Percentiles rank a stretch among this genome's conserved stretches.
Conservation (phyloP, 2,888 invertebrate species). For the Atherix ibis region DNA sequence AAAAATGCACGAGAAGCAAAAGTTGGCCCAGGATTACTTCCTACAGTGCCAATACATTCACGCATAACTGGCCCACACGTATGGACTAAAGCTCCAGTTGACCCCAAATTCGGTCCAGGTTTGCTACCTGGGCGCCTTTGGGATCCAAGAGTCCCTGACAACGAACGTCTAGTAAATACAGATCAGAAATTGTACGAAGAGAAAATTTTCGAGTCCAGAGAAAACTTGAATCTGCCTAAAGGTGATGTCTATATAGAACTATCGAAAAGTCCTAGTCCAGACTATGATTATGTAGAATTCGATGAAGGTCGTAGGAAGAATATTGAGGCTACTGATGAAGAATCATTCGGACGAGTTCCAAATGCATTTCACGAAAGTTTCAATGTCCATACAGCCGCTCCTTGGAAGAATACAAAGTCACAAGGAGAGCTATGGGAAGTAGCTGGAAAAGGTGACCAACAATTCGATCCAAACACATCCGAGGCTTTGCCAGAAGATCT, state of each 20-base stretch:
- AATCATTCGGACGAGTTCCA: constrained; percentile 3
- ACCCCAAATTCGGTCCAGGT: too few relatives aligned
- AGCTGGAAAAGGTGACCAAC: not conserved
- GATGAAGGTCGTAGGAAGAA: not conserved
- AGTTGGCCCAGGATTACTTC: too few relatives aligned
- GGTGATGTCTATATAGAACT: constrained; percentile 13
- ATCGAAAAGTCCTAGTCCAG: constrained; percentile 6
- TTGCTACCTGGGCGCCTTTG: too few relatives aligned
- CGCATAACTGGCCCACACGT: too few relatives aligned
- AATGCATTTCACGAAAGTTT: constrained; percentile 7
- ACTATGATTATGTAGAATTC: constrained; percentile 11
- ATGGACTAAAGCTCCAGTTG: too few relatives aligned
- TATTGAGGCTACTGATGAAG: not conserved
- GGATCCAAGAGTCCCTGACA: too few relatives aligned
- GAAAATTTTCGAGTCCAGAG: constrained; percentile 6
- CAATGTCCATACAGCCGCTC: constrained; percentile 1
- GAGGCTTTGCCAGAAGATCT: constrained; percentile 1
- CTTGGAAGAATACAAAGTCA: not conserved
- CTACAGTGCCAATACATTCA: too few relatives aligned
- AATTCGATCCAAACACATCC: not conserved
- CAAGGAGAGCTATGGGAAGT: constrained; percentile 7
- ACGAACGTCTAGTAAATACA: too few relatives aligned
- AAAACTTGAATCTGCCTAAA: constrained; percentile 11
- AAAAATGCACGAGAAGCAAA: too few relatives aligned
- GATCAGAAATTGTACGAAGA: too few relatives aligned